Percentiles rank a stretch among this genome's conserved stretches.
Conservation (phyloP, 2,888 invertebrate species). For the Melanostoma mellinum region DNA sequence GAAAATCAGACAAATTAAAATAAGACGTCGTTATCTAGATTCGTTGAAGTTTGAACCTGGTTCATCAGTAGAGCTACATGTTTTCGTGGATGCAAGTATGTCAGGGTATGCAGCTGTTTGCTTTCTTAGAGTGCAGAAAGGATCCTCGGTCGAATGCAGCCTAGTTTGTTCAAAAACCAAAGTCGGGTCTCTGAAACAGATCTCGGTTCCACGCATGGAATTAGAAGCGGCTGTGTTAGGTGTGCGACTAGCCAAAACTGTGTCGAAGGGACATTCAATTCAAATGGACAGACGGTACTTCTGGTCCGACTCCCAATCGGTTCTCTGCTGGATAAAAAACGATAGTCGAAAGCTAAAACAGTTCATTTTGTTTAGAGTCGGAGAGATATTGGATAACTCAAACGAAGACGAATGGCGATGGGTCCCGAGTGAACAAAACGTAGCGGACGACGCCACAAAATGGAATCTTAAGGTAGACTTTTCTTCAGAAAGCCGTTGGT, state of each 20-base stretch:
- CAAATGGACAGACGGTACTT: not conserved
- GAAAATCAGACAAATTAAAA: too few relatives aligned
- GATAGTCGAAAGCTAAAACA: too few relatives aligned
- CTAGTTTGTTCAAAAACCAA: too few relatives aligned
- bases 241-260: not conserved
- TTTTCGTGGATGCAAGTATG: too few relatives aligned
- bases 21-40: too few relatives aligned
- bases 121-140: slow-evolving; percentile 1
- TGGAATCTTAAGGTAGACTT: not conserved
- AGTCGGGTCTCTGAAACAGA: not conserved
- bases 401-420: not conserved
- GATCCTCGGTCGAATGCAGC: not conserved
- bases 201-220: not conserved
- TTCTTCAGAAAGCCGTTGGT: slow-evolving; percentile 2
- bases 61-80: too few relatives aligned
- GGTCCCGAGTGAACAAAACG: too few relatives aligned
- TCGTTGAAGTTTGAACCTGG: too few relatives aligned
- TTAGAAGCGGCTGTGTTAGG: not conserved
- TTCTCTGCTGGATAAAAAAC: not conserved
- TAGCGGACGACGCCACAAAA: not conserved
- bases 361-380: not conserved
- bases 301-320: not conserved
- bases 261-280: not conserved
- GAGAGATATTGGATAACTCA: not conserved
- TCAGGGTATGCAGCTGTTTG: not conserved